These are phyloP conservation scores for Leucophenga varia DNA, from an alignment of 1,140 invertebrate species.

Conservation along the genomic window DNA sequence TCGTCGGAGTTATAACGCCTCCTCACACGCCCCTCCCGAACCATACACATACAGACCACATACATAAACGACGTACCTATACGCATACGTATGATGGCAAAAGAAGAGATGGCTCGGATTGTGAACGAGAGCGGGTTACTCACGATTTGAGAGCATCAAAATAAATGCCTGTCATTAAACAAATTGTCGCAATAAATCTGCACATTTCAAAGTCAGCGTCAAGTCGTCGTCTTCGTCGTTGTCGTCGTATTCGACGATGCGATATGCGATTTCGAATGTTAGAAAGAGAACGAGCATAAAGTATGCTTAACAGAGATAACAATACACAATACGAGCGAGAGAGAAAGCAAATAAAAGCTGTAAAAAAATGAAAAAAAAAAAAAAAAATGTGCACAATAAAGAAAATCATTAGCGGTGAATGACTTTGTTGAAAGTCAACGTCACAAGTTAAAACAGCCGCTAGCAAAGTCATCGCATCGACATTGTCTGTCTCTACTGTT, in stretches of 20 bases:
- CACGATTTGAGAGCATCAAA: constrained; percentile 44
- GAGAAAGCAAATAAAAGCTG: constrained; percentile 35
- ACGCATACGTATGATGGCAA: neutral
- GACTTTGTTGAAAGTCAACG: constrained; percentile 5
- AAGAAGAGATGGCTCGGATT: too few species aligned
- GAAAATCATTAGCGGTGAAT: constrained; percentile 3
- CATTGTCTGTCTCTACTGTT: neutral
- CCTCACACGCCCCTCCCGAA: too few species aligned
- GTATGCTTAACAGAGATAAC: too few species aligned
- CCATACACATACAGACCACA: neutral
- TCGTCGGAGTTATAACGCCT: too few species aligned
- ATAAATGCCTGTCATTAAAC: constrained; percentile 55
- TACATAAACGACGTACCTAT: neutral
- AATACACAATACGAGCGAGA: too few species aligned
- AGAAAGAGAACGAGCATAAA: too few species aligned
- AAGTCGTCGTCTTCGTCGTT: too few species aligned
- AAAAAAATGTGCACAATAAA: constrained; percentile 1
- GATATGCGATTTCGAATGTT: too few species aligned
- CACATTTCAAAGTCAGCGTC: constrained; percentile 41
- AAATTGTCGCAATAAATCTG: constrained; percentile 55
- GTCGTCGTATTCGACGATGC: too few species aligned
- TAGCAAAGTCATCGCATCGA: neutral
- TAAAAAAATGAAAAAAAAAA: constrained; percentile 10
- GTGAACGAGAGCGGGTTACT: too few species aligned
- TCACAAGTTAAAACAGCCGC: too few species aligned